Evolutionary conservation across 2,888 invertebrate species (phyloP), one percentile per base, ranked within the genome.

Genomic region (Stictocephala bisonia): DNA sequence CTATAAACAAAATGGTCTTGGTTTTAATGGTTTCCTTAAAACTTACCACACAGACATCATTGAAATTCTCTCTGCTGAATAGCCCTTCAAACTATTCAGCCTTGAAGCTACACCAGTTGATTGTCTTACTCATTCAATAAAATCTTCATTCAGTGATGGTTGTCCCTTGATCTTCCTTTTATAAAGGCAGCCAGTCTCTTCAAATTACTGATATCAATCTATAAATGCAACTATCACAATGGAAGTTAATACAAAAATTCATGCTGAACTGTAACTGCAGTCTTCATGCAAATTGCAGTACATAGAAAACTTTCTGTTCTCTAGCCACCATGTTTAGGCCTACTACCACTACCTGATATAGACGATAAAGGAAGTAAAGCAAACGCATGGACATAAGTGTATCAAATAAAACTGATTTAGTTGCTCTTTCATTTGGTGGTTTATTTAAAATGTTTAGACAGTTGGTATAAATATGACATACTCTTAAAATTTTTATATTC

Each of bases 231-330:
- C 56, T 56, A 56, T 56, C 29, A 22, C 22, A 26, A n/a, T 26
- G 15, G 27, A 56, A 56, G 11, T 56, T 56, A 56, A 56, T 56
- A 20, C 56, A 15, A 11, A n/a, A 56, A 56, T 15, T 9, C 56
- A 56, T 27, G 56, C 26, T 56, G 56, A 4, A 44, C 44, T 15
- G 44, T n/a, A 26, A 56, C 56, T 56, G 26, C 56, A 56, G 27
- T 26, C 18, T 44, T n/a, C 44, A 3, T 44, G 44, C 44, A 44
- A 44, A 44, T 3, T 44, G 44, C 18, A 44, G 18, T 15, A 7
- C 44, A 44, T 18, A 7, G 13, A 44, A 44, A 3, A 18, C 44
- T n/a, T 44, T 44, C 44, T 44, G 44, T 44, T 44, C 44, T 15
- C 6, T 44, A 44, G 44, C 18, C 44, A 3, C 44, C 44, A 7